phyloP scores from a whole-genome alignment of 2,113 vertebrate species.

The Pygoscelis antarcticus region DNA sequence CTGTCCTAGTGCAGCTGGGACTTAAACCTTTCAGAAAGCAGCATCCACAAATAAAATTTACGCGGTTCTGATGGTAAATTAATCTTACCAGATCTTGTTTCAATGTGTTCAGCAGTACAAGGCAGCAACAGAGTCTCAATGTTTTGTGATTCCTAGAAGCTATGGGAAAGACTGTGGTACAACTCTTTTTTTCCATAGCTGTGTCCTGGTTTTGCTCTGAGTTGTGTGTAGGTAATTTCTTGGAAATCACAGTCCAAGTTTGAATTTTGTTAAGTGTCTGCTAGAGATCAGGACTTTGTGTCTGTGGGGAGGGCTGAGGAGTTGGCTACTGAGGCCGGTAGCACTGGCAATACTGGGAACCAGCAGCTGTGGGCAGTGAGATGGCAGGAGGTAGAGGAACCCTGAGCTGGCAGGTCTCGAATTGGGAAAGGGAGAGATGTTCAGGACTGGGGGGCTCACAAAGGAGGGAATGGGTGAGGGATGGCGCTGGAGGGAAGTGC shows the following conservation, averaged over 20 bases:
- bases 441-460: neutral
- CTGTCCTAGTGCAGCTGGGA: neutral
- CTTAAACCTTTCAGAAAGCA: neutral
- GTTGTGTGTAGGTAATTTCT: neutral
- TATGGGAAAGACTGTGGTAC: neutral
- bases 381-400: neutral
- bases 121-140: neutral
- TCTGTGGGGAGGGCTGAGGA: neutral
- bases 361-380: neutral
- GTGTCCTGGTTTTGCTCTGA: neutral
- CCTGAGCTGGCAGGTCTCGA: neutral
- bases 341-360: neutral
- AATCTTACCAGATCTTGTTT: neutral
- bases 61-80: neutral
- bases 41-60: neutral
- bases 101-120: neutral
- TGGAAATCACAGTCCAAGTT: neutral
- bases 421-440: neutral
- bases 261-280: neutral
- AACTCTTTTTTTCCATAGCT: neutral
- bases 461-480: neutral
- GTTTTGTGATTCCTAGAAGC: neutral
- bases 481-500: fast-evolving
- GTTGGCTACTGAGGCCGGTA: neutral
- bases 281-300: neutral